A percentile compares a stretch with the other conserved stretches of the same genome.
These are phyloP conservation scores for Actinopyga echinites DNA, from an alignment of 53 echinoderm and acorn worm species.

Conservation along the genomic window DNA sequence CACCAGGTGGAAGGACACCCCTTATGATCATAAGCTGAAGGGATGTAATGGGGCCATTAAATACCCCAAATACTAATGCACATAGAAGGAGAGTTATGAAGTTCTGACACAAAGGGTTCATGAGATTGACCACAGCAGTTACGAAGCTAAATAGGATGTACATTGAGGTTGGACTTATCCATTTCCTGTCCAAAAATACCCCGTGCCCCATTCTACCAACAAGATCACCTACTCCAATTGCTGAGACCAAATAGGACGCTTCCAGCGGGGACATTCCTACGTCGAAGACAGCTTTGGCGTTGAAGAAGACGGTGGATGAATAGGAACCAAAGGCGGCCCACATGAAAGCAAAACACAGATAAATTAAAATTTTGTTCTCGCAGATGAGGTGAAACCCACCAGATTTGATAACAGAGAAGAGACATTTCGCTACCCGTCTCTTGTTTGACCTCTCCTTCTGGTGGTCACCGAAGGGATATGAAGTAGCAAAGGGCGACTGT, in stretches of 20 bases:
- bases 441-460: too few species aligned
- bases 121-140: constrained; percentile 18
- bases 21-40: constrained; percentile 33
- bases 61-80: constrained; percentile 35
- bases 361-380: constrained; percentile 35
- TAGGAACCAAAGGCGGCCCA: constrained; percentile 33
- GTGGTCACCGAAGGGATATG: too few species aligned
- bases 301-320: constrained; percentile 38
- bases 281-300: constrained; percentile 43
- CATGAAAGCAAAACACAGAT: constrained; percentile 43
- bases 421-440: background rate
- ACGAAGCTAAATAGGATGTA: constrained; percentile 12
- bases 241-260: constrained; percentile 37
- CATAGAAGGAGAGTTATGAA: constrained; percentile 18
- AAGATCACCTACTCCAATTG: constrained; percentile 38
- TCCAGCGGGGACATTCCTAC: constrained; percentile 42
- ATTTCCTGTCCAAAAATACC: constrained; percentile 34
- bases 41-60: constrained; percentile 40
- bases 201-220: constrained; percentile 33
- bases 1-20: constrained; percentile 37
- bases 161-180: constrained; percentile 34
- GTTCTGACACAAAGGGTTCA: constrained; percentile 22
- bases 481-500: too few species aligned
- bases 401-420: constrained; percentile 30
- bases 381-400: constrained; percentile 40